Conservation (phyloP, 1,140 invertebrate genomes). For the Geopemphigus sp. region DNA sequence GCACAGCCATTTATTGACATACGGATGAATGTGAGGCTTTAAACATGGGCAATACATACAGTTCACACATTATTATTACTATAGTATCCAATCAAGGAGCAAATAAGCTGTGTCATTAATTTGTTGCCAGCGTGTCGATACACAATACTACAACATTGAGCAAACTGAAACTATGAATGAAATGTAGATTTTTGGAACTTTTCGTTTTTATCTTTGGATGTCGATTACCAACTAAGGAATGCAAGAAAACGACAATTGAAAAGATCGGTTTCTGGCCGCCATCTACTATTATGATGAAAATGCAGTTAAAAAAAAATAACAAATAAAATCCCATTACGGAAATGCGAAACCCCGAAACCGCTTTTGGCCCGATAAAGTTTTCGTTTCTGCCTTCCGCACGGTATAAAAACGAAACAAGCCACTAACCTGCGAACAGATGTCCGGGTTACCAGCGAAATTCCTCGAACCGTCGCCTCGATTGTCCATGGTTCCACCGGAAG, state of each 20-base stretch:
- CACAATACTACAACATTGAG: background rate
- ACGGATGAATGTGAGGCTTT: too few species aligned
- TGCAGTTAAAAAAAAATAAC: too few species aligned
- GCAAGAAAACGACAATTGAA: too few species aligned
- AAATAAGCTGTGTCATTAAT: background rate
- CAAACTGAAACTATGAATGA: background rate
- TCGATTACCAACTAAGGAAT: background rate
- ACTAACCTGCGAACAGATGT: constrained; percentile 45
- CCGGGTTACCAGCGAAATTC: constrained; percentile 33
- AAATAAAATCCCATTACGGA: too few species aligned
- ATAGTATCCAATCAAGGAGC: background rate
- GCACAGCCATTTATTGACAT: too few species aligned
- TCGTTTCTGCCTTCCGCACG: background rate
- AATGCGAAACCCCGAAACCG: background rate
- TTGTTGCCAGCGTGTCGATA: too few species aligned
- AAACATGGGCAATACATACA: background rate
- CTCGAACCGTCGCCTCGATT: background rate
- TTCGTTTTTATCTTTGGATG: too few species aligned
- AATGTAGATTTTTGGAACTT: too few species aligned
- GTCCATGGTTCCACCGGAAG: background rate
- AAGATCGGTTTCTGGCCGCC: too few species aligned
- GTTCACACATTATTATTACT: background rate
- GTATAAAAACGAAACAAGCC: background rate
- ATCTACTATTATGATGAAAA: too few species aligned
- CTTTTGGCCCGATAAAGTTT: too few species aligned